Evolutionary conservation across 2,888 invertebrate species (phyloP), one percentile per base, ranked within the genome.

Genomic region (Loripinus fragilis): DNA sequence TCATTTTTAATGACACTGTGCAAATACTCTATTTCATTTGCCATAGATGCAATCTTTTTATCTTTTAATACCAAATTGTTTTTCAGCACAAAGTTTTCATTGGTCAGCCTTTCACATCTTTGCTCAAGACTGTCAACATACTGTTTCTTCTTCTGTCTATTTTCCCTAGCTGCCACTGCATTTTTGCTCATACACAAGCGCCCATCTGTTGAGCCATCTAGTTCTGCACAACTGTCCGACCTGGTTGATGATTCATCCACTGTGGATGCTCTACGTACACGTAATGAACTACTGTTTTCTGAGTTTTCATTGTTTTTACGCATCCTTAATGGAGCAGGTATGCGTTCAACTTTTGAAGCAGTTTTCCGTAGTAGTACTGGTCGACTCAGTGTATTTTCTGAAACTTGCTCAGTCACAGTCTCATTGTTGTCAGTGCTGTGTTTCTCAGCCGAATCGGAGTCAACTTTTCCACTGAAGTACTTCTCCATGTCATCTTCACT

Each of bases 1-100:
- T 89, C 83, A 76, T 89, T 89, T 28, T 86, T 86, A 74, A 89
- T 78, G 0, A 89, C 86, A 79, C 83, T 84, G 78, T 83, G 78
- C 23, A 89, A 70, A 71, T 89, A 89, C 20, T 76, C 42, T 23
- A 88, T 81, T 75, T 89, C 88, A 33, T 75, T 70, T 17, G 78
- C 64, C 35, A 87, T 33, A 3, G 67, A 66, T n/a, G 71, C 30
- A 41, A 76, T 28, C n/a, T 45, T 66, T 17, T 71, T 64, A 8
- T 52, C 38, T 48, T 55, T 33, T n/a, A 71, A 20, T 15, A 41
- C 20, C 12, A 69, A 48, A 20, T 80, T 74, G 23, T 42, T 52
- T 68, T 81, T 80, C 20, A 86, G 60, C 35, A 70, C 52, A 41
- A 55, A 30, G 55, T 86, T 86, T 74, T 83, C 77, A 1, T 15